Evolutionary conservation across 2,888 invertebrate genomes (phyloP).

Genomic region (Mechanitis messenoides): DNA sequence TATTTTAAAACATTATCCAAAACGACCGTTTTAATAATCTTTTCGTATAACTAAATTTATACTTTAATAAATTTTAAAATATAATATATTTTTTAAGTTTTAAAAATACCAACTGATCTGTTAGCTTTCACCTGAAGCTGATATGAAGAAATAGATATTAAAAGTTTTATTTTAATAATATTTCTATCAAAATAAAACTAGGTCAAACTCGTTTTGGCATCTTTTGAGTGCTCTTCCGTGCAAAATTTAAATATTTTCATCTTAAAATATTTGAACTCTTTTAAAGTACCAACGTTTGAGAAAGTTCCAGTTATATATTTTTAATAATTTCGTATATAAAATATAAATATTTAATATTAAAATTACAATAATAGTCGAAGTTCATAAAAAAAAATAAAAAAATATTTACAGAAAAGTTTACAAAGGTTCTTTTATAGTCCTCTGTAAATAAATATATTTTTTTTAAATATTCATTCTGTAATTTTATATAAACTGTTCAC

Average conservation of each 20-base stretch:
- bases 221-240: conserved; percentile 6
- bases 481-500: neutral
- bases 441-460: neutral
- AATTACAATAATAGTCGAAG: neutral
- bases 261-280: conserved; percentile 4
- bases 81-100: neutral
- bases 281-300: neutral
- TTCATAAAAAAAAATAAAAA: too few species aligned
- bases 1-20: too few species aligned
- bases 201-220: conserved; percentile 8
- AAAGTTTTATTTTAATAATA: conserved; percentile 2
- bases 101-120: neutral
- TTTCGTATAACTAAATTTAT: too few species aligned
- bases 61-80: too few species aligned
- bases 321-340: neutral
- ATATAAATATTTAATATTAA: neutral
- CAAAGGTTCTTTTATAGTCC: too few species aligned
- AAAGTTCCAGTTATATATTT: neutral
- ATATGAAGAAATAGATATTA: neutral
- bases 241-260: conserved; percentile 6
- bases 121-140: neutral
- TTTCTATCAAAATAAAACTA: conserved; percentile 4
- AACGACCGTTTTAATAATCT: too few species aligned
- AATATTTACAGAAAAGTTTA: too few species aligned
- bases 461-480: neutral